phyloP scores from a whole-genome alignment of 2,113 vertebrate species.

The Heliornis fulica region DNA sequence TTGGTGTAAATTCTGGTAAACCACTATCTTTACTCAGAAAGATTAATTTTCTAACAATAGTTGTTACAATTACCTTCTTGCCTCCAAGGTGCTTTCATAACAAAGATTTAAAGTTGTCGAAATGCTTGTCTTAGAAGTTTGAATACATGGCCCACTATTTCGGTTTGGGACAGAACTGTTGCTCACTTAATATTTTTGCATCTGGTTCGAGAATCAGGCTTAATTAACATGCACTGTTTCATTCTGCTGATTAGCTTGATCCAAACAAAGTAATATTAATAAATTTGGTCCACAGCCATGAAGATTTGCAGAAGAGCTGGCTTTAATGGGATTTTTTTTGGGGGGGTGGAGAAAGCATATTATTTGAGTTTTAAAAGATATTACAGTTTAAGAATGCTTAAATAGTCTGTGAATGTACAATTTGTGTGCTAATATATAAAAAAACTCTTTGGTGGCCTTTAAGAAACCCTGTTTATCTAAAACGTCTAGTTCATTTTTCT shows the following conservation, averaged over 20 bases:
- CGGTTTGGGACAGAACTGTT: background rate
- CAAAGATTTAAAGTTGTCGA: background rate
- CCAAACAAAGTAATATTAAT: background rate
- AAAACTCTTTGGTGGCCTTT: background rate
- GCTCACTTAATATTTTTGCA: background rate
- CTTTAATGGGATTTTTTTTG: background rate
- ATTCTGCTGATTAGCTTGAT: background rate
- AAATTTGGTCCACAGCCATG: background rate
- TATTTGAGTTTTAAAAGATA: background rate
- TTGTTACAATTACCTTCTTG: background rate
- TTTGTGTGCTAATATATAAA: background rate
- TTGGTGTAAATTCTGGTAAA: background rate
- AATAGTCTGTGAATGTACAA: background rate
- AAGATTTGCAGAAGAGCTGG: background rate
- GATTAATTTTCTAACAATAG: background rate
- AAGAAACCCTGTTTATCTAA: background rate
- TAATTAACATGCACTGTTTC: background rate
- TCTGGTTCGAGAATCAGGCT: background rate
- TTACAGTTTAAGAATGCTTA: background rate
- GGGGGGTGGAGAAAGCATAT: fast-evolving
- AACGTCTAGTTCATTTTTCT: background rate
- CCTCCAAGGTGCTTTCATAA: background rate
- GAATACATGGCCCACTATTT: background rate
- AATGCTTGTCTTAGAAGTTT: background rate
- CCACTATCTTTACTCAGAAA: background rate